A percentile compares a stretch with the other conserved stretches of the same genome.
These are phyloP conservation scores for Hycleus phaleratus DNA, from an alignment of 1,140 invertebrate species.

Conservation along the genomic window DNA sequence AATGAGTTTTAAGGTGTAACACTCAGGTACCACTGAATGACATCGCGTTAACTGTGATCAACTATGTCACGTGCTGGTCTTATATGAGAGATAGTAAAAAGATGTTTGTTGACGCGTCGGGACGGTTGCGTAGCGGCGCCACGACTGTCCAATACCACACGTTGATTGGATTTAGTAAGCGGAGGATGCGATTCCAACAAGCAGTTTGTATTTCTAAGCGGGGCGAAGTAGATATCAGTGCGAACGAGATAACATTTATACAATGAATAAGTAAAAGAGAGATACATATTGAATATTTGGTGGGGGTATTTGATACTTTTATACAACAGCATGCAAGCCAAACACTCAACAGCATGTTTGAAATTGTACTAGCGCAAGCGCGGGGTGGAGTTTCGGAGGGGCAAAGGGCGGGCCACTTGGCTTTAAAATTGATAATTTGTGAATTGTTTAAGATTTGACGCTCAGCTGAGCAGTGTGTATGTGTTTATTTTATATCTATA, in stretches of 20 bases:
- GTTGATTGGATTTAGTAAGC: conserved; percentile 49
- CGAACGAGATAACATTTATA: conserved; percentile 20
- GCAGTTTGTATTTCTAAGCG: conserved; percentile 8
- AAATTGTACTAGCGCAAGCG: conserved; percentile 30
- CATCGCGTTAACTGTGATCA: conserved; percentile 30
- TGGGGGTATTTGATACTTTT: conserved; percentile 29
- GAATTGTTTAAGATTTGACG: conserved; percentile 42
- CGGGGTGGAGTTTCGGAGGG: conserved; percentile 32
- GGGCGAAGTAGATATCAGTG: conserved; percentile 21
- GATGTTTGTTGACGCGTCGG: conserved; percentile 31
- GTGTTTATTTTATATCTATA: too few species aligned
- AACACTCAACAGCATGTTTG: conserved; percentile 25
- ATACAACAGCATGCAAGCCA: conserved; percentile 19
- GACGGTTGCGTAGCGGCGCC: conserved; percentile 36
- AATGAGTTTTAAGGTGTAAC: too few species aligned
- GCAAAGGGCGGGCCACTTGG: conserved; percentile 27
- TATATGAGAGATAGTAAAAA: conserved; percentile 36
- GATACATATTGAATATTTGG: conserved; percentile 16
- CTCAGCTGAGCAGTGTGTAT: conserved; percentile 34
- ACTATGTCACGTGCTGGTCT: conserved; percentile 38
- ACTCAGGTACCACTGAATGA: conserved; percentile 24
- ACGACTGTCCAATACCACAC: conserved; percentile 50
- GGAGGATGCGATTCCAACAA: conserved; percentile 29
- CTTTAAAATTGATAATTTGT: conserved; percentile 41
- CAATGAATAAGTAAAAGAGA: conserved; percentile 18